Evolutionary conservation across 2,888 invertebrate genomes (phyloP).

Genomic region (Dendrolimus houi): DNA sequence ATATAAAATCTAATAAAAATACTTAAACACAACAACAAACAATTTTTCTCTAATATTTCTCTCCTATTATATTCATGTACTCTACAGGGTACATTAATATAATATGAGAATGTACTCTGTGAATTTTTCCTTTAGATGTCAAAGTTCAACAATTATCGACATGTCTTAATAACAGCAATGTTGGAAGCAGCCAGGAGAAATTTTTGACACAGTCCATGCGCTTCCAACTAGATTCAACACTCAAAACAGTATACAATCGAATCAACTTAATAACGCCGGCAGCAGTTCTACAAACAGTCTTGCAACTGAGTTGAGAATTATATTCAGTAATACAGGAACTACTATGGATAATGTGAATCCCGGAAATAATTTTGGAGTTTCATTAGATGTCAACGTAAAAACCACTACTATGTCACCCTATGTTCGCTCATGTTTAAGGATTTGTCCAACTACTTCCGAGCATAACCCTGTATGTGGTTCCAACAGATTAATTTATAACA

Average conservation of each 20-base stretch:
- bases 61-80: no score
- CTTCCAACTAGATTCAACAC: background rate
- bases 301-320: background rate
- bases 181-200: background rate
- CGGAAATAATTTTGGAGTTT: background rate
- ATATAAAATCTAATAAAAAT: no score
- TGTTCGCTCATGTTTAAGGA: background rate
- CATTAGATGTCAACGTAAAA: background rate
- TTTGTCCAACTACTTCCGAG: background rate
- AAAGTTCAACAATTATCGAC: constrained; percentile 6
- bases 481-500: constrained; percentile 2
- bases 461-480: constrained; percentile 4
- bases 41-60: no score
- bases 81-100: no score
- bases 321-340: background rate
- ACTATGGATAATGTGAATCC: no score
- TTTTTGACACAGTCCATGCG: no score
- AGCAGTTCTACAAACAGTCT: background rate
- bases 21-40: no score
- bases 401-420: background rate
- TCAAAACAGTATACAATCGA: background rate
- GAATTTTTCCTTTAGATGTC: constrained; percentile 6
- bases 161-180: constrained; percentile 2
- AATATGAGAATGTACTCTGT: no score
- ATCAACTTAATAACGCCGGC: background rate